These are phyloP conservation scores for Xestia sexstrigata DNA, from an alignment of 2,888 invertebrate genomes.

Conservation along the genomic window DNA sequence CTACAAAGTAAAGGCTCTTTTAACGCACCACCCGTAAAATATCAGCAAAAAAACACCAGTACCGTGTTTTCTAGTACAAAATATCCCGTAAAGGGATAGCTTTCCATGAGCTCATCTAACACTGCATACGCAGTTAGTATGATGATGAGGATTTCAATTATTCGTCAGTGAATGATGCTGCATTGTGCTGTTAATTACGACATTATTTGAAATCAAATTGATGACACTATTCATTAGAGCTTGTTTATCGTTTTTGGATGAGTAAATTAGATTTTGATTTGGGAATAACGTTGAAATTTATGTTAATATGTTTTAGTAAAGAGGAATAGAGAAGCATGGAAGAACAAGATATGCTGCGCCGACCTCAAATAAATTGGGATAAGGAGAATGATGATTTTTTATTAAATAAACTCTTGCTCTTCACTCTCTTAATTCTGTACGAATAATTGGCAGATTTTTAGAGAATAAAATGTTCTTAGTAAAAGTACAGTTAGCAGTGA, in stretches of 20 bases:
- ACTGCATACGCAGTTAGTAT: conserved; percentile 1
- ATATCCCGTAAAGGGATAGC: not conserved
- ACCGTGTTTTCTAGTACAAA: not conserved
- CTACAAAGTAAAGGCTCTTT: not conserved
- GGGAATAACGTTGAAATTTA: not conserved
- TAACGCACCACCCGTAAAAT: not conserved
- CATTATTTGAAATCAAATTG: conserved; percentile 40
- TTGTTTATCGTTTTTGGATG: conserved; percentile 10
- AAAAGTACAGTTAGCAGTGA: not conserved
- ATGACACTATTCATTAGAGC: conserved; percentile 26
- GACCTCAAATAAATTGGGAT: too few relatives aligned
- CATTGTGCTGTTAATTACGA: conserved; percentile 17
- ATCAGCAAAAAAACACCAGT: not conserved
- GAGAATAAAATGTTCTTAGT: not conserved
- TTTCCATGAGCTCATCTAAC: not conserved
- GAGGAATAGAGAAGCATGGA: too few relatives aligned
- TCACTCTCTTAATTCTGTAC: not conserved
- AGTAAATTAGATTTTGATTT: conserved; percentile 4
- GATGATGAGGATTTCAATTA: conserved; percentile 36
- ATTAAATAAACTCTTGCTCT: not conserved
- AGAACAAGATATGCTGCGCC: too few relatives aligned
- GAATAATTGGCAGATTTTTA: not conserved
- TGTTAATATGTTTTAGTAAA: not conserved
- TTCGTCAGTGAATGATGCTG: conserved; percentile 18
- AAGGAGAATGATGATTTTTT: too few relatives aligned